Conservation (phyloP, 2,113 vertebrate genomes). For the Cinclus cinclus region DNA sequence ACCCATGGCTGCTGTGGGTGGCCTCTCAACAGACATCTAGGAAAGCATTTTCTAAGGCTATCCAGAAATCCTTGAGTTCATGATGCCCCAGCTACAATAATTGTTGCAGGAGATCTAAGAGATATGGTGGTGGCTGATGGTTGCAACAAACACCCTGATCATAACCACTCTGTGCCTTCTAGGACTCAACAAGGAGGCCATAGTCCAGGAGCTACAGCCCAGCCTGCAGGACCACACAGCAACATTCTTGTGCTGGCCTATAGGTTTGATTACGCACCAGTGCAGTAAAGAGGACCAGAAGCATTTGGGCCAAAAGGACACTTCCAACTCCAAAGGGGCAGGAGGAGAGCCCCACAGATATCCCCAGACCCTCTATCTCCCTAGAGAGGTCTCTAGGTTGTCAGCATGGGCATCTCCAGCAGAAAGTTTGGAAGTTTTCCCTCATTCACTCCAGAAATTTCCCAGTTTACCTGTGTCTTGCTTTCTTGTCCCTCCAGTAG, state of each 20-base stretch:
- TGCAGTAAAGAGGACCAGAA: neutral
- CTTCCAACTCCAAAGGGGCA: neutral
- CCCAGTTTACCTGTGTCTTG: neutral
- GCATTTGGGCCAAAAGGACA: neutral
- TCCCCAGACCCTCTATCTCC: neutral
- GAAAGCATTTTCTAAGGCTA: neutral
- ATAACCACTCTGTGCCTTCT: neutral
- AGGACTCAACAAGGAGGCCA: neutral
- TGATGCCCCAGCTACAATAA: rapidly evolving
- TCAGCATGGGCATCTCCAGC: neutral
- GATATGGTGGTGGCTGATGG: neutral
- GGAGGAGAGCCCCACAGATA: rapidly evolving
- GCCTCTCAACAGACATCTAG: neutral
- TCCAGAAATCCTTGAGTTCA: neutral
- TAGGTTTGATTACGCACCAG: too few relatives aligned
- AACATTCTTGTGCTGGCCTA: neutral
- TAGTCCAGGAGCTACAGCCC: neutral
- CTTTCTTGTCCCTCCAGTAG: neutral
- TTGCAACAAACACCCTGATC: neutral
- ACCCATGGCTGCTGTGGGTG: neutral
- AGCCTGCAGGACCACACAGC: neutral
- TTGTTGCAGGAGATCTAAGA: neutral
- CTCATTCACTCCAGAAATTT: neutral
- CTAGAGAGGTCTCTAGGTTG: rapidly evolving
- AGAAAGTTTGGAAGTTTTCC: neutral